phyloP scores from a whole-genome alignment of 2,113 vertebrate species.

The Sprattus sprattus region DNA sequence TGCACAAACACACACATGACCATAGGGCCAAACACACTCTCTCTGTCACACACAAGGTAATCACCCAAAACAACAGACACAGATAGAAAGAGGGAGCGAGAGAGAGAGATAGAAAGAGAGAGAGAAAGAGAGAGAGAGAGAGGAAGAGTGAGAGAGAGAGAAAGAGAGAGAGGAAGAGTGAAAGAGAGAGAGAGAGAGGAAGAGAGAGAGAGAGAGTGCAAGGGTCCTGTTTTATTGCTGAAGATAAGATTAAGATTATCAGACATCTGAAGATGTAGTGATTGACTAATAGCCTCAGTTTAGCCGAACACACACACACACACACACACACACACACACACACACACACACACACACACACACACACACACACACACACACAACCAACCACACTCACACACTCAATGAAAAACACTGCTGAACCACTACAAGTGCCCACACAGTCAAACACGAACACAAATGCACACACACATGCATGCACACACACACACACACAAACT shows the following conservation, averaged over 20 bases:
- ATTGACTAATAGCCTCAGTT: neutral
- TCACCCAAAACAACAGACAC: neutral
- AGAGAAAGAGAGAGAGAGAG: neutral
- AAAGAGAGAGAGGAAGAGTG: too few species aligned
- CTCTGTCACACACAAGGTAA: too few species aligned
- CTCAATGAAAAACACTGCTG: neutral
- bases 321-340: neutral
- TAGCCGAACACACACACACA: neutral
- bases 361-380: neutral
- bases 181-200: neutral
- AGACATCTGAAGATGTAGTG: neutral
- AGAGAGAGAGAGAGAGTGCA: neutral
- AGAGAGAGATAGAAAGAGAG: neutral
- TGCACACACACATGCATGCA: neutral
- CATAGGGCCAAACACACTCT: neutral
- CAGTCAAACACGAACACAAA: neutral
- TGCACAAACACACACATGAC: neutral
- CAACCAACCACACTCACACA: neutral
- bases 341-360: neutral
- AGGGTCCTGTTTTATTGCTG: neutral
- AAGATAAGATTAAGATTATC: neutral
- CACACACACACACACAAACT: neutral
- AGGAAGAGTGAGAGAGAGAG: neutral
- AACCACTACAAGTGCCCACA: neutral
- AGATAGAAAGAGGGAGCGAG: neutral